These are phyloP conservation scores for Lemur catta DNA, from an alignment of 2,797 vertebrate species.

Conservation along the genomic window DNA sequence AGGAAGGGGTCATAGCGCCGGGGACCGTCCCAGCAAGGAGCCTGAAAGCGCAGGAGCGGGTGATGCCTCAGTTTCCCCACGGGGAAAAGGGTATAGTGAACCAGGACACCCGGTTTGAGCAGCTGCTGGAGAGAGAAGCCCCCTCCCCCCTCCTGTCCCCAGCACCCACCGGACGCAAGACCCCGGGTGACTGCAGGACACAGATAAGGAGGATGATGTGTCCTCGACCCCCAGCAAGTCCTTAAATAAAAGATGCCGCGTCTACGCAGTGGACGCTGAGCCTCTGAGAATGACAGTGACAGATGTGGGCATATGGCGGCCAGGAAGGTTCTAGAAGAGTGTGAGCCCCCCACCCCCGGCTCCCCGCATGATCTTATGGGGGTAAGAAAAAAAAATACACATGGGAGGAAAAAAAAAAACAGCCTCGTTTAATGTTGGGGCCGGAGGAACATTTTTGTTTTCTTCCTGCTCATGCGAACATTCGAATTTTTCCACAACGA, in stretches of 20 bases:
- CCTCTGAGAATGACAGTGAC: rapidly evolving
- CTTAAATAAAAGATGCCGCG: not conserved
- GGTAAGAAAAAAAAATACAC: too few relatives aligned
- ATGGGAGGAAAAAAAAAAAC: not conserved
- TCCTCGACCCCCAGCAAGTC: not conserved
- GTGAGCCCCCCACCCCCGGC: too few relatives aligned
- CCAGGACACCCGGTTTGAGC: not conserved
- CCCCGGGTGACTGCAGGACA: not conserved
- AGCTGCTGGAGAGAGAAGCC: not conserved
- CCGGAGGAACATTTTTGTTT: too few relatives aligned
- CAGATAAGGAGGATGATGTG: not conserved
- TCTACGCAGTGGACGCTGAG: rapidly evolving
- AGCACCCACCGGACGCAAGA: not conserved
- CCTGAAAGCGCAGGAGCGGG: not conserved
- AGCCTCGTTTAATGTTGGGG: too few relatives aligned
- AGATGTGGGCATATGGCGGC: not conserved
- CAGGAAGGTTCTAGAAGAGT: not conserved
- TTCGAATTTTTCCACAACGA: too few relatives aligned
- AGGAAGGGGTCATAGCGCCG: not conserved
- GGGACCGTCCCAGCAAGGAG: not conserved
- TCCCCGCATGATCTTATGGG: too few relatives aligned
- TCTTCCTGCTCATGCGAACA: too few relatives aligned
- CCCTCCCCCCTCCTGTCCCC: not conserved
- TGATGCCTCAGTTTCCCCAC: not conserved
- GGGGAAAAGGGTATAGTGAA: not conserved